phyloP scores from a whole-genome alignment of 2,888 invertebrate genomes.

The Clivina fossor region DNA sequence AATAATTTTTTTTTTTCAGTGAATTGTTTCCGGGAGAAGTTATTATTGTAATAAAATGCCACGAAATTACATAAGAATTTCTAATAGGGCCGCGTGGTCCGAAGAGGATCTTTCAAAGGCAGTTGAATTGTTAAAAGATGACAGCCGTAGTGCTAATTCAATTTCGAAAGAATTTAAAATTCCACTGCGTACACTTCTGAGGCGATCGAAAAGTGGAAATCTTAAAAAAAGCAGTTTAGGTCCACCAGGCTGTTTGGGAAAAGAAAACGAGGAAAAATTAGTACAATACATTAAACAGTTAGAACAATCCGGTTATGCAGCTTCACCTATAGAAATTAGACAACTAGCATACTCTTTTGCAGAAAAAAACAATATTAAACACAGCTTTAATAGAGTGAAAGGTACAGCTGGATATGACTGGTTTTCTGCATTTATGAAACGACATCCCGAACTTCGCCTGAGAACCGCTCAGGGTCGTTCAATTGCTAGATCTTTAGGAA shows the following conservation, averaged over 20 bases:
- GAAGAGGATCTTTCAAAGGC: too few relatives aligned
- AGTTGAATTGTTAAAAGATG: too few relatives aligned
- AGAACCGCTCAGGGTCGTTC: conserved; percentile 29
- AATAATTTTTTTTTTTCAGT: too few relatives aligned
- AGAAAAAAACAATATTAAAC: conserved; percentile 27
- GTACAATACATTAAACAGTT: conserved; percentile 2
- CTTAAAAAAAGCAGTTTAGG: conserved; percentile 5
- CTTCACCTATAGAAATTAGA: not conserved
- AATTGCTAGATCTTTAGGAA: conserved; percentile 20
- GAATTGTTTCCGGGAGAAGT: too few relatives aligned
- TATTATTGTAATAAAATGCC: too few relatives aligned
- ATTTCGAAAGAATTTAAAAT: too few relatives aligned
- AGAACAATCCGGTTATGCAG: conserved; percentile 4
- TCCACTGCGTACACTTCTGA: too few relatives aligned
- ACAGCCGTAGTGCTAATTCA: too few relatives aligned
- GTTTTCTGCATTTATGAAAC: conserved; percentile 16
- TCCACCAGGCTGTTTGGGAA: conserved; percentile 2
- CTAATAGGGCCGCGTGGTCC: too few relatives aligned
- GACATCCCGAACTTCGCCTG: conserved; percentile 21
- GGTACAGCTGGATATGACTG: conserved; percentile 18
- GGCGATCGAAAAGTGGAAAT: too few relatives aligned
- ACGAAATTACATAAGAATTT: too few relatives aligned
- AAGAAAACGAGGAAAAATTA: not conserved
- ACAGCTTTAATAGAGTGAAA: conserved; percentile 32
- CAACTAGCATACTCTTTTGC: conserved; percentile 16